phyloP scores from a whole-genome alignment of 2,888 invertebrate genomes.

The Arge pagana region DNA sequence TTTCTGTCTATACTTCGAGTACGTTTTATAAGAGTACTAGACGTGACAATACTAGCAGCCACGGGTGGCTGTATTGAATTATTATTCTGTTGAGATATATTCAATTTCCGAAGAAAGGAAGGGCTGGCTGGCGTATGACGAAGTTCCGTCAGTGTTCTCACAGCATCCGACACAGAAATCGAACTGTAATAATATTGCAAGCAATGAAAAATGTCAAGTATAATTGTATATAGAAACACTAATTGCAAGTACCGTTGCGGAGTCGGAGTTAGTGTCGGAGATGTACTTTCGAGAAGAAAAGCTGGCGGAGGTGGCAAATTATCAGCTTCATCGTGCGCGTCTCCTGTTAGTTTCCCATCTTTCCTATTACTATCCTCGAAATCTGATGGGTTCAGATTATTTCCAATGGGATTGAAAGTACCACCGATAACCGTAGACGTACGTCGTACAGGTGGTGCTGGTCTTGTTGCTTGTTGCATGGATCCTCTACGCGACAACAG shows the following conservation, averaged over 20 bases:
- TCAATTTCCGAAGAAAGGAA: conserved; percentile 65
- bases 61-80: conserved; percentile 6
- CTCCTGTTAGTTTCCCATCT: conserved; percentile 36
- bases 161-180: conserved; percentile 77
- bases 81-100: conserved; percentile 23
- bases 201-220: not conserved
- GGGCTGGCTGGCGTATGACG: conserved; percentile 89
- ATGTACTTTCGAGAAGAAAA: conserved; percentile 68
- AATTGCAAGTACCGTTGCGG: conserved; percentile 51
- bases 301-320: conserved; percentile 79
- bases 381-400: conserved; percentile 14
- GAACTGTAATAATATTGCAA: conserved; percentile 39
- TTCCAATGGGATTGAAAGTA: conserved; percentile 55
- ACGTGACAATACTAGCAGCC: conserved; percentile 10
- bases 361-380: conserved; percentile 21
- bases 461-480: conserved; percentile 66
- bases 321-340: conserved; percentile 57
- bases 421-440: conserved; percentile 72
- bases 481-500: conserved; percentile 65
- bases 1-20: conserved; percentile 42
- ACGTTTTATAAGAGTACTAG: conserved; percentile 36
- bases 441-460: conserved; percentile 82
- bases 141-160: conserved; percentile 81
- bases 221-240: not conserved
- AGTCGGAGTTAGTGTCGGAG: conserved; percentile 50